phyloP scores from a whole-genome alignment of 2,797 vertebrate species.

The Phalanger gymnotis region DNA sequence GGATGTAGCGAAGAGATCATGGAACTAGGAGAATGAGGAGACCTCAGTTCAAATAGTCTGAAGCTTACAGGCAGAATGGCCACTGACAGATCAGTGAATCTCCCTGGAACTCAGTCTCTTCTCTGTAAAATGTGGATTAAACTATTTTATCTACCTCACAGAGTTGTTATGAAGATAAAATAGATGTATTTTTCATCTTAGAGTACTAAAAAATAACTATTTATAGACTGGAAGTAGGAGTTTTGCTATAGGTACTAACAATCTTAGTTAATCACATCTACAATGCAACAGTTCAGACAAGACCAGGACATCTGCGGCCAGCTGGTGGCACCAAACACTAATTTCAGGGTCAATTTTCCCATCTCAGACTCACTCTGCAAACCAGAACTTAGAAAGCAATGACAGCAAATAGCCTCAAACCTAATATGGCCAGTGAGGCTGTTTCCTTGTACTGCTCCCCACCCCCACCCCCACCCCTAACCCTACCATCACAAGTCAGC shows the following conservation, averaged over 20 bases:
- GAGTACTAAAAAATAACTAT: background rate
- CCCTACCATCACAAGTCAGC: background rate
- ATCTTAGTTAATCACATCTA: background rate
- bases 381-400: background rate
- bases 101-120: background rate
- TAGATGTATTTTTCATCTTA: background rate
- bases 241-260: background rate
- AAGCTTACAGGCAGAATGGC: background rate
- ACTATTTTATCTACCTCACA: background rate
- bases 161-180: background rate
- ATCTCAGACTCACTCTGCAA: background rate
- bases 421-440: background rate
- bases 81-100: background rate
- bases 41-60: background rate
- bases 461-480: background rate
- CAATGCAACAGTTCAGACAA: background rate
- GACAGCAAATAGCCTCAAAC: background rate
- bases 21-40: background rate
- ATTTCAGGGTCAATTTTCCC: background rate
- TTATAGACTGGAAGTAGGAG: background rate
- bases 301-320: background rate
- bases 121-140: background rate
- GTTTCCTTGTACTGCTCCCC: background rate
- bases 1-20: background rate
- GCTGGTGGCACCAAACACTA: background rate